Evolutionary conservation across 2,888 invertebrate species (phyloP).

Genomic region (Phorcus lineatus): DNA sequence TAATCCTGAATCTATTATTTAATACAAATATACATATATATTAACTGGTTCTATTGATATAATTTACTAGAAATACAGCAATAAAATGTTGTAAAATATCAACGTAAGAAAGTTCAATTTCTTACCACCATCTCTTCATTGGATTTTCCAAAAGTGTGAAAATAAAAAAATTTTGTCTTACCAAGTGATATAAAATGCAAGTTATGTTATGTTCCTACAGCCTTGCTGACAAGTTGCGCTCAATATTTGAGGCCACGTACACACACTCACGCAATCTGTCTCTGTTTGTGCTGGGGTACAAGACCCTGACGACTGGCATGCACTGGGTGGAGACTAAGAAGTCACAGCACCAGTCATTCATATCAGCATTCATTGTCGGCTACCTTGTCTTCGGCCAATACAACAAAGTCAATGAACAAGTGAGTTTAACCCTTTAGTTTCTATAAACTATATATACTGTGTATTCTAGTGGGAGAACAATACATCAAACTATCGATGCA

Average conservation of each 20-base stretch:
- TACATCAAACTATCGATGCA: no score
- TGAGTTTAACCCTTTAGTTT: conserved; percentile 41
- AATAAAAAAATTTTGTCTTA: no score
- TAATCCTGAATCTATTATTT: not conserved
- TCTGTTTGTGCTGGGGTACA: conserved; percentile 76
- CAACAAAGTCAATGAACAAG: conserved; percentile 78
- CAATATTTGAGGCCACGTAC: conserved; percentile 75
- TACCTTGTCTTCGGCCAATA: conserved; percentile 77
- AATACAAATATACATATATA: not conserved
- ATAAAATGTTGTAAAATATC: no score
- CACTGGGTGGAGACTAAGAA: conserved; percentile 58
- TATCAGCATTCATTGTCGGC: conserved; percentile 76
- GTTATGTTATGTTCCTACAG: conserved; percentile 55
- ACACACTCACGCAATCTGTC: conserved; percentile 77
- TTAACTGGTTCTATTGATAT: no score
- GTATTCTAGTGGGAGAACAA: no score
- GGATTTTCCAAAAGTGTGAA: no score
- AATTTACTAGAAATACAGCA: no score
- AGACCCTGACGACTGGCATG: conserved; percentile 69
- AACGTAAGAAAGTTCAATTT: no score
- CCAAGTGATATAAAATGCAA: not conserved
- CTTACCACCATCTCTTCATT: no score
- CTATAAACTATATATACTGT: no score
- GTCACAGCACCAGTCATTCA: conserved; percentile 71
- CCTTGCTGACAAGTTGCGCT: conserved; percentile 70